These are phyloP conservation scores for Brachyptera putata DNA, from an alignment of 2,888 invertebrate genomes.

Conservation along the genomic window DNA sequence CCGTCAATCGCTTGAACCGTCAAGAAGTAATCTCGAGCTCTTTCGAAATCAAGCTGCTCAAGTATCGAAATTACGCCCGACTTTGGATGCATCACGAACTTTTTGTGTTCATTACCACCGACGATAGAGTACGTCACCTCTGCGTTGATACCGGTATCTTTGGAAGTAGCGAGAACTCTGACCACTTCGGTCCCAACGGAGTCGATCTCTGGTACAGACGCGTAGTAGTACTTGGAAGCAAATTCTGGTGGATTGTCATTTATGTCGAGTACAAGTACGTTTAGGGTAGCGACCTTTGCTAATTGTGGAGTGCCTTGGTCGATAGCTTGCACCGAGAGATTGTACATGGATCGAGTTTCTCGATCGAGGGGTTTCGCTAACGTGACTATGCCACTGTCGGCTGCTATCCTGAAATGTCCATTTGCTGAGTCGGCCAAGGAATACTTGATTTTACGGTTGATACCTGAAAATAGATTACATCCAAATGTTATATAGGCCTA, in stretches of 20 bases:
- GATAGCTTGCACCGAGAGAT: conserved; percentile 73
- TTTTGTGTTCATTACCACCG: conserved; percentile 83
- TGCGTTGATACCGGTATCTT: conserved; percentile 90
- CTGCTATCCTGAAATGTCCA: conserved; percentile 71
- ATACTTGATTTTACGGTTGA: conserved; percentile 81
- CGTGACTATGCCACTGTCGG: conserved; percentile 81
- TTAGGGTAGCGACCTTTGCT: conserved; percentile 61
- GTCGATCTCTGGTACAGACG: conserved; percentile 72
- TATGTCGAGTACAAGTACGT: conserved; percentile 83
- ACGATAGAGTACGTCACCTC: conserved; percentile 84
- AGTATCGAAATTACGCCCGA: conserved; percentile 73
- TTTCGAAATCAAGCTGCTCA: conserved; percentile 82
- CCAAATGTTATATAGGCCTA: no score
- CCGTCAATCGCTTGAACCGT: conserved; percentile 89
- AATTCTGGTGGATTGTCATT: conserved; percentile 97
- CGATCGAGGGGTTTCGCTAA: conserved; percentile 79
- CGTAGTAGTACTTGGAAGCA: conserved; percentile 70
- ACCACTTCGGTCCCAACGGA: conserved; percentile 76
- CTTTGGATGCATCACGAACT: conserved; percentile 70
- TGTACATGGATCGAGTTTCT: conserved; percentile 80
- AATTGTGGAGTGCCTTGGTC: conserved; percentile 78
- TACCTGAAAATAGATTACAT: conserved; percentile 47
- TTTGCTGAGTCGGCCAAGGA: conserved; percentile 66
- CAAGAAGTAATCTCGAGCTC: conserved; percentile 77
- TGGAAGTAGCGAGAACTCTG: conserved; percentile 83